Percentiles rank a stretch among this genome's conserved stretches.
Evolutionary conservation across 2,888 invertebrate genomes (phyloP).

Genomic region (Cyclophora albipunctata): DNA sequence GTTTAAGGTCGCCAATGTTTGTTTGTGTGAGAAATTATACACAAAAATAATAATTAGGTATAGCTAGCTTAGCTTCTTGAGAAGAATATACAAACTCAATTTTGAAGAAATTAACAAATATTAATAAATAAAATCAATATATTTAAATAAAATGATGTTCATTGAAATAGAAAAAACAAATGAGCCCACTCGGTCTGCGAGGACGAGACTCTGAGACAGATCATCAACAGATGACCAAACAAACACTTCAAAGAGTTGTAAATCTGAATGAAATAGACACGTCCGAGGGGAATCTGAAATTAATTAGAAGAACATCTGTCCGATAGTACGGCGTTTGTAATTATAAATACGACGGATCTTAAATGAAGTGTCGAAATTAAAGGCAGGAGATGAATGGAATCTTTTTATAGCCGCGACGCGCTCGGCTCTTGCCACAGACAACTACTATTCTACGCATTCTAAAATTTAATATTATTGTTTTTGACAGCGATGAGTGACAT

Average conservation of each 20-base stretch:
- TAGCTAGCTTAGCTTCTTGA: no score
- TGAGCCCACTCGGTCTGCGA: no score
- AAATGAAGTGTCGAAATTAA: conserved; percentile 19
- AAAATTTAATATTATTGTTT: conserved; percentile 36
- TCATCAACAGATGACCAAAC: conserved; percentile 6
- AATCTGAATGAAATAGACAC: conserved; percentile 5
- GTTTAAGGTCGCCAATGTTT: no score
- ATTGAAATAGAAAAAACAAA: no score
- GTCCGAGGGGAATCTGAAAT: conserved; percentile 2
- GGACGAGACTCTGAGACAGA: not conserved
- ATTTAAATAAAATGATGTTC: no score
- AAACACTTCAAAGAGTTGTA: conserved; percentile 9
- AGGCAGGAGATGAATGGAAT: conserved; percentile 45
- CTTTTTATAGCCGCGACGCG: conserved; percentile 49
- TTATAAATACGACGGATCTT: not conserved
- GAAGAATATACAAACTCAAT: no score
- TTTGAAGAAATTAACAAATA: no score
- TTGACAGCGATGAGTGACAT: conserved; percentile 36
- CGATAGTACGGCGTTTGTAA: not conserved
- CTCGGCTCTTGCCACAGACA: conserved; percentile 36
- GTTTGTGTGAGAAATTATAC: no score
- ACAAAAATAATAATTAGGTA: no score
- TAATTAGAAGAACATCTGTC: conserved; percentile 5
- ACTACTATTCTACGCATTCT: conserved; percentile 33
- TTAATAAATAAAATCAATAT: no score